Base-by-base conservation (phyloP, 2,113 vertebrate species). In the Falcunculus frontatus region DNA sequence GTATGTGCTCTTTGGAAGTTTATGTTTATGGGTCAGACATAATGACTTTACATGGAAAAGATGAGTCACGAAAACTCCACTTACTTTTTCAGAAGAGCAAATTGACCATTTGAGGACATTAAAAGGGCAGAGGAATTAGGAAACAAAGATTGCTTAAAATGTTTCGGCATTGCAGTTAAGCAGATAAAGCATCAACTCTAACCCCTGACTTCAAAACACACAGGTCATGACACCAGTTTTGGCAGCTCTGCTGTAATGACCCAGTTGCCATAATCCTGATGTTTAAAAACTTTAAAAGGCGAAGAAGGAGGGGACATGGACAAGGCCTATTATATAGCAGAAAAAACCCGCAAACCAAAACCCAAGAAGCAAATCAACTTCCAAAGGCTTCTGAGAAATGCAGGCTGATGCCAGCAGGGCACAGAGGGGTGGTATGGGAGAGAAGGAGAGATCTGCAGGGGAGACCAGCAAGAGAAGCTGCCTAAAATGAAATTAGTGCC, bases 1-100 rank as follows among this genome's bases (percentile, higher is more conserved):
- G 30, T 70, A 85, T 74, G 89, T 89, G 55, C 60, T 89, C 74
- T 78, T 90, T 78, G 87, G 75, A 96, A 95, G 59, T 77, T 77
- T 80, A n/a, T 60, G 74, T 89, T 86, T 87, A 82, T 74, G 76
- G 90, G 74, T 82, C 84, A 89, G 69, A 53, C 49, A 64, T 49
- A 73, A 72, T 21, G 91, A 87, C 41, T 87, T 94, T 52, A 56
- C 39, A 68, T 33, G 73, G 93, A 94, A 94, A 69, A 85, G 47
- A 68, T 81, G 70, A 94, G 39, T 88, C 64, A 87, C 79, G 72
- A 80, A 80, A 85, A 70, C n/a, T 59, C 64, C 77, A 84, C 46
- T 76, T 65, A 85, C 53, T 76, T 84, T 75, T 92, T 84, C 56
- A 63, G 57, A 87, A 69, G 59, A 75, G 33, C 55, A 82, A 92